Base-by-base conservation (phyloP, 2,113 vertebrate genomes). In the Stegastes partitus region DNA sequence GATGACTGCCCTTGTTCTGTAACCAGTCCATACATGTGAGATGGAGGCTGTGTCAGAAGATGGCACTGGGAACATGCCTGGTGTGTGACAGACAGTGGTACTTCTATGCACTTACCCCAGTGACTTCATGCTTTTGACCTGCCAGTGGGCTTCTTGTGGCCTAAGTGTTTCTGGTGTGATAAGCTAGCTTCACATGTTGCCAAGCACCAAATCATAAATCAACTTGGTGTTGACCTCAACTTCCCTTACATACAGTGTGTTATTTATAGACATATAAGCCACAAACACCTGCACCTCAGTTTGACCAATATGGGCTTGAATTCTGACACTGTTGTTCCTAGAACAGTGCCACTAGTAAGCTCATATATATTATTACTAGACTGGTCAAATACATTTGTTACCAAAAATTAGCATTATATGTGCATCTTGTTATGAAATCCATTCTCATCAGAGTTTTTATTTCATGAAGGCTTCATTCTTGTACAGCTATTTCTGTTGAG, bases 1-100 rank as follows among this genome's bases (percentile, higher is more conserved):
- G 26, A 22, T 3, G n/a, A 47, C 69, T 1, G 44, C 50, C 44
- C 56, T 65, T 18, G 22, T 51, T 8, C 68, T 49, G 47, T 23
- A 55, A 51, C 69, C 44, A 28, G 11, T 77, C 68, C 84, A 83
- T 64, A 79, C 86, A 56, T 87, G 88, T 90, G 84, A 86, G 86
- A 69, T 4, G 73, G 61, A n/a, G 75, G 62, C 78, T 59, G 77
- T 69, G 81, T 88, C 81, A 89, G 68, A 75, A 70, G 57, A 64
- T 78, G 86, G 80, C 79, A 84, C 76, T 28, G 79, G 77, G 59
- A 83, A 93, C 87, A 92, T 93, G 91, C 82, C 87, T 77, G 69
- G 47, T 67, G 68, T 88, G 86, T 63, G 81, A 65, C 63, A 65
- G 66, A 91, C 92, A 92, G 82, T 85, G 72, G 37, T 57, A 49